phyloP scores from a whole-genome alignment of 1,140 invertebrate genomes.

The Agraylea sexmaculata region DNA sequence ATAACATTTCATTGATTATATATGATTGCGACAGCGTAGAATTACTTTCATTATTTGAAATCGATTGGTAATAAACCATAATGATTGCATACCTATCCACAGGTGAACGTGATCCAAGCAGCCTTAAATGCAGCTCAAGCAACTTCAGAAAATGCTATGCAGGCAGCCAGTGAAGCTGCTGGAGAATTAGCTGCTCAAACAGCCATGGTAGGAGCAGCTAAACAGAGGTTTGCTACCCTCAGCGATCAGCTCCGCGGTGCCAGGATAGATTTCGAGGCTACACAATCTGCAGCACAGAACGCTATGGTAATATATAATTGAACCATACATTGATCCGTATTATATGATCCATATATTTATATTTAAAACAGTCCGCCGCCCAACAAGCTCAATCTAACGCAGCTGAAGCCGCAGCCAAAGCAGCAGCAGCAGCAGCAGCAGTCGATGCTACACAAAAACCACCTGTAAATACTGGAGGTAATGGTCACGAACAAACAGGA shows the following conservation, averaged over 20 bases:
- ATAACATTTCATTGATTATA: too few relatives aligned
- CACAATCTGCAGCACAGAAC: constrained; percentile 49
- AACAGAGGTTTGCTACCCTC: constrained; percentile 45
- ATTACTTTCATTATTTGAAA: too few relatives aligned
- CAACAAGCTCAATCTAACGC: constrained; percentile 20
- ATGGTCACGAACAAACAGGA: too few relatives aligned
- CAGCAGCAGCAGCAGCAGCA: constrained; percentile 15
- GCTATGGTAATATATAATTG: constrained; percentile 33
- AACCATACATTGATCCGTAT: neutral
- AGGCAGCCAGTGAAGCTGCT: constrained; percentile 51
- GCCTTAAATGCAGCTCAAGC: constrained; percentile 56
- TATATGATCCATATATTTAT: constrained; percentile 4
- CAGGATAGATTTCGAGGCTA: constrained; percentile 54
- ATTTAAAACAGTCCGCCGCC: constrained; percentile 14
- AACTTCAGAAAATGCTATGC: constrained; percentile 50
- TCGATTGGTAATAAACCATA: too few relatives aligned
- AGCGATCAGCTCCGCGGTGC: constrained; percentile 50
- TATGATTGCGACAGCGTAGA: too few relatives aligned
- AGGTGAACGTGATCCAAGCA: constrained; percentile 50
- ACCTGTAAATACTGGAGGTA: too few relatives aligned
- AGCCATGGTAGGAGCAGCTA: constrained; percentile 56
- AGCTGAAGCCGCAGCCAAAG: constrained; percentile 19
- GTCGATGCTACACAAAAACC: constrained; percentile 18
- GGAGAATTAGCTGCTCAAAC: constrained; percentile 56
- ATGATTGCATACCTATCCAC: too few relatives aligned